These are phyloP conservation scores for Alaudala cheleensis DNA, from an alignment of 2,113 vertebrate genomes.

Conservation along the genomic window DNA sequence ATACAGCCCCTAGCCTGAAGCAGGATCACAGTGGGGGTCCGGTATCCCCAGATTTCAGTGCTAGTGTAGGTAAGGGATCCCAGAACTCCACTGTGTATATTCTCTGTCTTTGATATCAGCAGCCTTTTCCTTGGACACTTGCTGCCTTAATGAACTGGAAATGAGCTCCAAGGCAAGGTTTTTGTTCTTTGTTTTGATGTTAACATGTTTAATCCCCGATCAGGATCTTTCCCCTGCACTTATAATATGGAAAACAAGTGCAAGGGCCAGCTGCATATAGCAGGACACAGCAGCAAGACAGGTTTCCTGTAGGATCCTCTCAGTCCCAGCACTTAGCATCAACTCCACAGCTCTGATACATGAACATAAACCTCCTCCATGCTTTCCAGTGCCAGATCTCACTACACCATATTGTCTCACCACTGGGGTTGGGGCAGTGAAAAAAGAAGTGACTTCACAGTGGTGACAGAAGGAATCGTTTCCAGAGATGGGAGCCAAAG, in stretches of 20 bases:
- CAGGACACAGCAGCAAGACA: neutral
- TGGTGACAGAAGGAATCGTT: fast-evolving
- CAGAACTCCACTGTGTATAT: neutral
- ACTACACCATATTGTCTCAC: neutral
- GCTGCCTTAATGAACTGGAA: neutral
- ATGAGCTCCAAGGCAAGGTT: neutral
- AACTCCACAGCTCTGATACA: neutral
- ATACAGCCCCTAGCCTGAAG: neutral
- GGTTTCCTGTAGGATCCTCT: neutral
- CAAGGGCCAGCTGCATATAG: neutral
- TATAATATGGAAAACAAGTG: neutral
- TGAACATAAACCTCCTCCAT: neutral
- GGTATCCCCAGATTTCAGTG: neutral
- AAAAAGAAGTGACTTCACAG: neutral
- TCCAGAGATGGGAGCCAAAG: neutral
- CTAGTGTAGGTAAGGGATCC: neutral
- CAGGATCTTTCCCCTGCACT: neutral
- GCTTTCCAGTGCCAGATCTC: neutral
- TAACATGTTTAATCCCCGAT: neutral
- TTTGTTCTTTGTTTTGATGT: neutral
- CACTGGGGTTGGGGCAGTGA: neutral
- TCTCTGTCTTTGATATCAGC: neutral
- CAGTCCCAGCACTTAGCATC: neutral
- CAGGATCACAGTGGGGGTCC: neutral
- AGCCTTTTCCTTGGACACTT: neutral